These are phyloP conservation scores for Brachionus rotundiformis DNA, from an alignment of 1,140 invertebrate genomes.

Conservation along the genomic window DNA sequence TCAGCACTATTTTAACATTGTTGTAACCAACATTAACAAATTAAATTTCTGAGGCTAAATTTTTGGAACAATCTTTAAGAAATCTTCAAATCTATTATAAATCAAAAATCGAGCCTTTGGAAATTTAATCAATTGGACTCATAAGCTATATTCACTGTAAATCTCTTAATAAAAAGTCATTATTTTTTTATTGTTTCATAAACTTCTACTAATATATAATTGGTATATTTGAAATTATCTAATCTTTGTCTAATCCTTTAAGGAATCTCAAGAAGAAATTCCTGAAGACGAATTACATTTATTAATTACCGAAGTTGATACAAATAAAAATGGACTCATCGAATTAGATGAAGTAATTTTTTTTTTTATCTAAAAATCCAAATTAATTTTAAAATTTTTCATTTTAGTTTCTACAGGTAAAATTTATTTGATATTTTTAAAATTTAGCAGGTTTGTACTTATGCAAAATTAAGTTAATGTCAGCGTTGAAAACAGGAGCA, in stretches of 20 bases:
- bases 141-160: too few relatives aligned
- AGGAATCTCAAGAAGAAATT: conserved; percentile 50
- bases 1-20: not conserved
- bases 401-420: conserved; percentile 40
- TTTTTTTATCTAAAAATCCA: not conserved
- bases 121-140: too few relatives aligned
- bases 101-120: too few relatives aligned
- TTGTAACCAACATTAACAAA: not conserved
- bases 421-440: not conserved
- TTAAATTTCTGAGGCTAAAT: not conserved
- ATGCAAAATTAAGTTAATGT: conserved; percentile 34
- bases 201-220: not conserved
- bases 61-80: not conserved
- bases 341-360: conserved; percentile 49
- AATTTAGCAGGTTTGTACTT: too few relatives aligned
- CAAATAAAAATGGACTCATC: conserved; percentile 51
- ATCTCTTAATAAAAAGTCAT: too few relatives aligned
- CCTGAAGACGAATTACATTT: conserved; percentile 51
- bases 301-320: conserved; percentile 45
- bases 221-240: not conserved
- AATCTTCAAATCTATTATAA: too few relatives aligned
- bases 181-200: not conserved
- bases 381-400: not conserved
- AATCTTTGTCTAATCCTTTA: too few relatives aligned
- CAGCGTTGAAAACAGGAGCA: conserved; percentile 48